Evolutionary conservation across 2,888 invertebrate species (phyloP), one percentile per base, ranked within the genome.

Genomic region (Sarcophaga variegata): DNA sequence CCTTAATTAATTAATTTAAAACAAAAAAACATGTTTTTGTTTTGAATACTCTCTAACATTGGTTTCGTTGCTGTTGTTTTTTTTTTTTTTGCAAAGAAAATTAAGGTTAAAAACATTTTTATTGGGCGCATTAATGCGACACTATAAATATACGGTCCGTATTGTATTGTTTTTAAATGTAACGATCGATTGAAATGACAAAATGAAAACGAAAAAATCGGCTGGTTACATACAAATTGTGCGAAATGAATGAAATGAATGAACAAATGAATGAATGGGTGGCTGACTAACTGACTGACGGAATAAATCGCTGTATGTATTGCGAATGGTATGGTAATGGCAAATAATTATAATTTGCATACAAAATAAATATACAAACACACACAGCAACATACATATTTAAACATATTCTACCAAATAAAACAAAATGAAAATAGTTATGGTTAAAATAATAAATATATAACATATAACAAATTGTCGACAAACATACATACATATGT

Each of bases 311-410:
- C 54, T 54, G 17, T 12, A 11, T 49, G 49, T 49, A 14, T 49
- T 14, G 12, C 54, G 14, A 12, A 14, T 54, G 14, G 60, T 37
- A 72, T 59, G 60, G 72, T 37, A 62, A 80, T 71, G 70, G 47
- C 70, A 78, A 83, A 79, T 59, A 84, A 79, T 62, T 70, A 63
- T 70, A 84, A 71, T 80, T 84, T 84, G 80, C 84, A 80, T 80
- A 84, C 27, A 74, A n/a, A 22, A n/a, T 17, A 62, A 62, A 59
- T 60, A 78, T 49, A 14, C 27, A 54, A 10, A 27, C 22, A 45
- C 25, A 45, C 60, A 25, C 60, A 25, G 2, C 20, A 59, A 22
- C 22, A 22, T 1, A 22, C 22, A 22, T 1, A 77, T 69, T 67
- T 76, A 10, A 54, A 71, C 20, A 37, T 60, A 47, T 67, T 66